phyloP scores from a whole-genome alignment of 2,797 vertebrate genomes.

The Rhadinocentrus ornatus region DNA sequence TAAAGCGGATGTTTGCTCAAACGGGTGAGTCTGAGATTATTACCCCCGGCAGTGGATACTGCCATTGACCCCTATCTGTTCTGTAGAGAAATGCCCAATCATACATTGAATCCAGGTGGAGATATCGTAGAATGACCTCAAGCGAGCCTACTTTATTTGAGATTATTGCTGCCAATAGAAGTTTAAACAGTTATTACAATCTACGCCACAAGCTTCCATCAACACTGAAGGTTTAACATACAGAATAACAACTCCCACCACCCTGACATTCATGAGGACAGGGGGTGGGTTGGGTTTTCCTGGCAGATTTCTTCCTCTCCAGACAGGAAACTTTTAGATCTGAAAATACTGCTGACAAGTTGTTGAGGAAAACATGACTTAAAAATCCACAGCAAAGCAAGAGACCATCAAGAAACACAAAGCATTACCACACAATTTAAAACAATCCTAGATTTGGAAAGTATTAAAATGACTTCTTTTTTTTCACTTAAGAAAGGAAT shows the following conservation, averaged over 20 bases:
- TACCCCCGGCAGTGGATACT: too few relatives aligned
- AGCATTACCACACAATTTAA: too few relatives aligned
- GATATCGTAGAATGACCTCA: too few relatives aligned
- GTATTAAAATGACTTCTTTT: not conserved
- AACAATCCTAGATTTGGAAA: too few relatives aligned
- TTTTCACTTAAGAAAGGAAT: not conserved
- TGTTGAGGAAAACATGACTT: conserved; percentile 18
- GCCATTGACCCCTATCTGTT: too few relatives aligned
- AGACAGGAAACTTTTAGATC: conserved; percentile 65
- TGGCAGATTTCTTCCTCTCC: conserved; percentile 50
- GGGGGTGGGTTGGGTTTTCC: conserved; percentile 26
- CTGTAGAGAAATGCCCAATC: too few relatives aligned
- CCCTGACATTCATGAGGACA: not conserved
- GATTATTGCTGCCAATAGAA: too few relatives aligned
- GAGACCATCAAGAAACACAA: not conserved
- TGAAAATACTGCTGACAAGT: conserved; percentile 46
- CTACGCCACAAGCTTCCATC: not conserved
- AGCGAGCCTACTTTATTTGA: too few relatives aligned
- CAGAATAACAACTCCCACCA: not conserved
- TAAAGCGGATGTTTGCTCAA: too few relatives aligned
- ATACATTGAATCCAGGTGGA: too few relatives aligned
- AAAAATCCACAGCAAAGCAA: conserved; percentile 1
- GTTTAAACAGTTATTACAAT: too few relatives aligned
- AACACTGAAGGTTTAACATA: not conserved
- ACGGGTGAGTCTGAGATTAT: too few relatives aligned